Conservation (phyloP, 2,113 vertebrate species). For the Lipotes vexillifer region DNA sequence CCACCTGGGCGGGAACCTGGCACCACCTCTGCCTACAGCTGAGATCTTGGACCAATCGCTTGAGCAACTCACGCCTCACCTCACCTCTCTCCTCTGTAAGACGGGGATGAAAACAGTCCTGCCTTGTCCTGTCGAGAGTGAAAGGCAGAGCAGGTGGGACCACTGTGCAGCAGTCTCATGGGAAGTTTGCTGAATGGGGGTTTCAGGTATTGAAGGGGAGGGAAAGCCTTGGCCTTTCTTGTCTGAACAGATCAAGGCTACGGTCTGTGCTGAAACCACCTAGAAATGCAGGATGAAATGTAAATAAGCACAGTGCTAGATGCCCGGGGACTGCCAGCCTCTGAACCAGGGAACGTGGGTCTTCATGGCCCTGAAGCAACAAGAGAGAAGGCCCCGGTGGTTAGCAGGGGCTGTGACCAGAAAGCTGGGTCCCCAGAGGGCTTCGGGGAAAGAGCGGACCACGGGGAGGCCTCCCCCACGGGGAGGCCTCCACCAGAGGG, state of each 20-base stretch:
- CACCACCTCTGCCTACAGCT: fast-evolving
- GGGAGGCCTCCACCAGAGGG: background rate
- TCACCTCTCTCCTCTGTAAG: fast-evolving
- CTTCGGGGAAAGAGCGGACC: background rate
- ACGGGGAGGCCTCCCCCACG: background rate
- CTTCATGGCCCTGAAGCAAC: fast-evolving
- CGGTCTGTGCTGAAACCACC: background rate
- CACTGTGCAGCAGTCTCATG: fast-evolving
- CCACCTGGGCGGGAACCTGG: fast-evolving
- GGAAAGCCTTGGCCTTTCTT: background rate
- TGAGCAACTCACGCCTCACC: fast-evolving
- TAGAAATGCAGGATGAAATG: fast-evolving
- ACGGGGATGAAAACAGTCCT: background rate
- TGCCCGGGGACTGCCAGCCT: fast-evolving
- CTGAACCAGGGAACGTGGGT: fast-evolving
- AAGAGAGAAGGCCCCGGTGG: fast-evolving
- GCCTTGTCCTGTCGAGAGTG: background rate
- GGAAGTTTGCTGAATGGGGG: fast-evolving
- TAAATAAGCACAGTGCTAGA: fast-evolving
- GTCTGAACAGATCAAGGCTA: background rate
- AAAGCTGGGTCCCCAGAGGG: background rate
- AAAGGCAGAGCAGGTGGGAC: no score
- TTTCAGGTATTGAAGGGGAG: fast-evolving
- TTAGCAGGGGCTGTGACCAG: fast-evolving
- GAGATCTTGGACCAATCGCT: background rate